These are phyloP conservation scores for Smutsia temminckii DNA, from an alignment of 2,797 vertebrate species.

Conservation along the genomic window DNA sequence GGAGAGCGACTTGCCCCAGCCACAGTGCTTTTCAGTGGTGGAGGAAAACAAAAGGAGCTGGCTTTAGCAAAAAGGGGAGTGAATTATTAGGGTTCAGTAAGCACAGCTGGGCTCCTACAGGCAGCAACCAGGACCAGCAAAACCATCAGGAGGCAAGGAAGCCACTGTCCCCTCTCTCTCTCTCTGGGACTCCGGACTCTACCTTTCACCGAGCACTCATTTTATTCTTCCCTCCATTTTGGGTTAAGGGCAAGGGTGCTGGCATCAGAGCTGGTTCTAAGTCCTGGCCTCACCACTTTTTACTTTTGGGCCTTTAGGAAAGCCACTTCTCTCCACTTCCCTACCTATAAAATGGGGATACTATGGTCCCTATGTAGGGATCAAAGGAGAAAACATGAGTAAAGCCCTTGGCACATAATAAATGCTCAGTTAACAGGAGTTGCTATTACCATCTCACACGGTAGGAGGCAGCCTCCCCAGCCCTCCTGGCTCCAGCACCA, in stretches of 20 bases:
- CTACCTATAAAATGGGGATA: not conserved
- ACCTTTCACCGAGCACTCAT: not conserved
- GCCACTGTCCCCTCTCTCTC: not conserved
- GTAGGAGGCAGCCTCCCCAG: not conserved
- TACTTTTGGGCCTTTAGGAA: not conserved
- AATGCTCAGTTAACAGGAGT: conserved; percentile 23
- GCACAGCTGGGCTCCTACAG: not conserved
- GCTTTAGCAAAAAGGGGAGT: not conserved
- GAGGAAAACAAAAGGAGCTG: not conserved
- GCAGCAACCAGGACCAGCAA: not conserved
- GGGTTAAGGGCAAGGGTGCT: not conserved
- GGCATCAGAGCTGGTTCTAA: not conserved
- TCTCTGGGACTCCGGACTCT: not conserved
- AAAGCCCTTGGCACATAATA: conserved; percentile 36
- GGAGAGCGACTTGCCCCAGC: not conserved
- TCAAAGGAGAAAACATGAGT: not conserved
- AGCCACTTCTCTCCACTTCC: not conserved
- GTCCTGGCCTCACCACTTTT: not conserved
- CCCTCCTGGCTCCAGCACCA: not conserved
- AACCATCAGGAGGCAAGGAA: not conserved
- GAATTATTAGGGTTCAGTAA: not conserved
- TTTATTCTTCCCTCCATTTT: not conserved
- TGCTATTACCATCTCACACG: not conserved
- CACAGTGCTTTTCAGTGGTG: not conserved
- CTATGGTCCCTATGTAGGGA: not conserved